Conservation (phyloP, 2,113 vertebrate species). For the Acinonyx jubatus region DNA sequence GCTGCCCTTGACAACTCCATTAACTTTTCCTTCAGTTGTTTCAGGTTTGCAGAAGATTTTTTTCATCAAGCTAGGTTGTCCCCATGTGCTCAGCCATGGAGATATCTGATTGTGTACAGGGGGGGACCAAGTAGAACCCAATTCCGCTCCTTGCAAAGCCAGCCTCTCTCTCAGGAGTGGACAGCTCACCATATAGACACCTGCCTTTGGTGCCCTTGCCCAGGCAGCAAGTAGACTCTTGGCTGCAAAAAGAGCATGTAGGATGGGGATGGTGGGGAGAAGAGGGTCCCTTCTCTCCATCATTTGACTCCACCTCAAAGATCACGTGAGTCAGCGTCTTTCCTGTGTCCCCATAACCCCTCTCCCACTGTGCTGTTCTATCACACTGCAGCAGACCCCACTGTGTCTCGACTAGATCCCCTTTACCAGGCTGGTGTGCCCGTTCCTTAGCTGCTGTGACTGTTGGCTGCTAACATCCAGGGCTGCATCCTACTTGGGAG, state of each 20-base stretch:
- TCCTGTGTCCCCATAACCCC: background rate
- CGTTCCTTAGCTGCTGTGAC: background rate
- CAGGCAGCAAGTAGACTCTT: background rate
- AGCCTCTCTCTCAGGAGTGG: background rate
- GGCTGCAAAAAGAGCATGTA: background rate
- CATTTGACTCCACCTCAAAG: background rate
- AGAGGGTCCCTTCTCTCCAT: background rate
- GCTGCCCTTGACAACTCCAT: constrained; percentile 58
- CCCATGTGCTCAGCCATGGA: background rate
- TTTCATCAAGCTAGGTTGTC: background rate
- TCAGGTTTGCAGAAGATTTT: background rate
- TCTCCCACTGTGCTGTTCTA: background rate
- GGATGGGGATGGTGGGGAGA: background rate
- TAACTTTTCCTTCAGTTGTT: constrained; percentile 32
- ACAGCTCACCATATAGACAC: background rate
- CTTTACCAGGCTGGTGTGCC: background rate
- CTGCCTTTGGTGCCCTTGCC: background rate
- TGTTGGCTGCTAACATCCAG: background rate
- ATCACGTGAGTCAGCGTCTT: background rate
- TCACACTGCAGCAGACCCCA: background rate
- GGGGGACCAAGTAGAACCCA: background rate
- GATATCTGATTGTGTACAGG: background rate
- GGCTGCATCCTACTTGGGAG: background rate
- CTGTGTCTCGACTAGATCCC: background rate
- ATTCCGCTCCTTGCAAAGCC: background rate